Conservation (phyloP, 2,888 invertebrate genomes). For the Amphipyra berbera region DNA sequence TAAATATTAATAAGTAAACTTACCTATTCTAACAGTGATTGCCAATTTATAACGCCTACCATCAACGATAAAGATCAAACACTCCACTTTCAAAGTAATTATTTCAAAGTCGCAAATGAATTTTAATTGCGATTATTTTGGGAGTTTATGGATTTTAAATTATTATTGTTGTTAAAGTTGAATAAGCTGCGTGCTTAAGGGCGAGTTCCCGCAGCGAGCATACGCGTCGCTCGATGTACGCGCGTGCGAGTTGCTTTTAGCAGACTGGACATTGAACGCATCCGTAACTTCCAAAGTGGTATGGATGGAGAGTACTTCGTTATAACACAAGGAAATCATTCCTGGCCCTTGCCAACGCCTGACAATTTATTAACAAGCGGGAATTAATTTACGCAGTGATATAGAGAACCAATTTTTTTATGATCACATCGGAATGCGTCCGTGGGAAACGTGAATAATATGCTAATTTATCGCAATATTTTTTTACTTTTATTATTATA, state of each 20-base stretch:
- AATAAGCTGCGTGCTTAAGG: constrained; percentile 64
- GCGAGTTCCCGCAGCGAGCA: constrained; percentile 62
- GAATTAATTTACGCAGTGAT: constrained; percentile 49
- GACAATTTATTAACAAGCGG: constrained; percentile 48
- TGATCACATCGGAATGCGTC: constrained; percentile 41
- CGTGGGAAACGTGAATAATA: constrained; percentile 30
- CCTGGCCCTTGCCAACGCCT: constrained; percentile 55
- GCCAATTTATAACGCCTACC: constrained; percentile 34
- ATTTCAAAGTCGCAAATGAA: neutral
- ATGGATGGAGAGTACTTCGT: constrained; percentile 68
- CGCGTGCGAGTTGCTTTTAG: constrained; percentile 78
- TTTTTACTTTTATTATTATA: constrained; percentile 41
- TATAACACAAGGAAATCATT: constrained; percentile 64
- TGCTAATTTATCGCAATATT: constrained; percentile 36
- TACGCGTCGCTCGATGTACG: constrained; percentile 73
- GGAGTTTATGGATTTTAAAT: constrained; percentile 13
- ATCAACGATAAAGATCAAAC: constrained; percentile 22
- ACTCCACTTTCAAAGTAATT: constrained; percentile 36
- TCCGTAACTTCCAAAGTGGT: constrained; percentile 74
- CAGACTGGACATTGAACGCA: constrained; percentile 81
- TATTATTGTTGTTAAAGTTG: constrained; percentile 30
- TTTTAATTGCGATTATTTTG: constrained; percentile 5
- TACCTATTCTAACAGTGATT: constrained; percentile 43
- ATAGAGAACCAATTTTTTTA: constrained; percentile 46
- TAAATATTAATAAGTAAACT: constrained; percentile 50